Evolutionary conservation across 1,140 invertebrate species (phyloP).

Genomic region (Paraescarpia echinospica): DNA sequence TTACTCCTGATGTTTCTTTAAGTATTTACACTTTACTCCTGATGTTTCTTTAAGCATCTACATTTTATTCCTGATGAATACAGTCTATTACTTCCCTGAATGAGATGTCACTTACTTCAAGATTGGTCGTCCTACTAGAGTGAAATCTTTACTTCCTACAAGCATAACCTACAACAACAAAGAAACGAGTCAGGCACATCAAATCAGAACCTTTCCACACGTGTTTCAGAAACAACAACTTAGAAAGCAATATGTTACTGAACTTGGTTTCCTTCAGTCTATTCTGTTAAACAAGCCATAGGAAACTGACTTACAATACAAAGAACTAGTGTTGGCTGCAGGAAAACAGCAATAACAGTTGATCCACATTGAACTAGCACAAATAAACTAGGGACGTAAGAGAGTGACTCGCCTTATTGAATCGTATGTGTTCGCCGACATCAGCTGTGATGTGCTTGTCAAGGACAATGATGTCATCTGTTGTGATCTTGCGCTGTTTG

Average conservation of each 20-base stretch:
- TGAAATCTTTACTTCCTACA: slow-evolving; percentile 82
- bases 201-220: slow-evolving; percentile 7
- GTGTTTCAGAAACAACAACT: neutral
- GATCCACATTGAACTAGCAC: neutral
- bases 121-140: slow-evolving; percentile 79
- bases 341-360: neutral
- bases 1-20: no score
- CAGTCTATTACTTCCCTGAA: no score
- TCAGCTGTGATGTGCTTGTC: slow-evolving; percentile 82
- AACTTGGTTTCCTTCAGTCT: neutral
- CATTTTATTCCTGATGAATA: no score
- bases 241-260: neutral
- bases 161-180: slow-evolving; percentile 66
- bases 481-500: slow-evolving; percentile 84
- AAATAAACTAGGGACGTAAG: slow-evolving; percentile 6
- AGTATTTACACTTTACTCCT: neutral
- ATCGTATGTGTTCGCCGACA: slow-evolving; percentile 76
- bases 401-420: slow-evolving; percentile 74
- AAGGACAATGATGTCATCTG: slow-evolving; percentile 81
- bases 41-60: neutral
- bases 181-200: slow-evolving; percentile 16
- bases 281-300: neutral
- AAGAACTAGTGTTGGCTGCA: neutral
- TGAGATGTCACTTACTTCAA: slow-evolving; percentile 63
- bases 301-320: neutral